phyloP scores from a whole-genome alignment of 2,113 vertebrate species.

The Ciconia stormi region DNA sequence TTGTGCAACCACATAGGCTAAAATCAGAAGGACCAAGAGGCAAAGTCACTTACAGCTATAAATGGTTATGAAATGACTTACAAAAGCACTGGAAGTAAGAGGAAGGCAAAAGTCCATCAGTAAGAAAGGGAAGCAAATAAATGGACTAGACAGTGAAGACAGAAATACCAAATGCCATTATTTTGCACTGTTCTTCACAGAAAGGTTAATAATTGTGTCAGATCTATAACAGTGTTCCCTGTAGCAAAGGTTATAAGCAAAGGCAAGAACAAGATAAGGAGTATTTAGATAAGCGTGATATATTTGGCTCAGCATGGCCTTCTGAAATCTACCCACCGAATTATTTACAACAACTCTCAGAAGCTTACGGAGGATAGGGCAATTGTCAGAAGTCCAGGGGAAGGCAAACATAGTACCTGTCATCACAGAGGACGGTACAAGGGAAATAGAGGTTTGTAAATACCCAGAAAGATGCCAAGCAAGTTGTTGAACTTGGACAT shows the following conservation, averaged over 20 bases:
- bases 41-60: background rate
- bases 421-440: background rate
- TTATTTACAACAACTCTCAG: constrained; percentile 15
- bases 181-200: constrained; percentile 4
- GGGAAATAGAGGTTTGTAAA: background rate
- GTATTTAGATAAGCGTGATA: constrained; percentile 55
- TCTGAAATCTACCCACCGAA: background rate
- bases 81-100: background rate
- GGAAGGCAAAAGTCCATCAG: background rate
- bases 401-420: background rate
- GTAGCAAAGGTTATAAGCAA: background rate
- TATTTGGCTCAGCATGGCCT: constrained; percentile 48
- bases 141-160: background rate
- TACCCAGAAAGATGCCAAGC: background rate
- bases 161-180: constrained; percentile 40
- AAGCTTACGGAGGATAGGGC: background rate
- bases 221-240: constrained; percentile 22
- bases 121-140: constrained; percentile 9
- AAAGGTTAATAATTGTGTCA: constrained; percentile 62
- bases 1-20: background rate
- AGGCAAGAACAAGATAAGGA: constrained; percentile 59
- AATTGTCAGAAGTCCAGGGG: background rate
- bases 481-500: background rate
- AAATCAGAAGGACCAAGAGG: background rate
- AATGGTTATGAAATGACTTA: background rate